Evolutionary conservation across 2,797 vertebrate species (phyloP), one percentile per base, ranked within the genome.

Genomic region (Malurus leucopterus): DNA sequence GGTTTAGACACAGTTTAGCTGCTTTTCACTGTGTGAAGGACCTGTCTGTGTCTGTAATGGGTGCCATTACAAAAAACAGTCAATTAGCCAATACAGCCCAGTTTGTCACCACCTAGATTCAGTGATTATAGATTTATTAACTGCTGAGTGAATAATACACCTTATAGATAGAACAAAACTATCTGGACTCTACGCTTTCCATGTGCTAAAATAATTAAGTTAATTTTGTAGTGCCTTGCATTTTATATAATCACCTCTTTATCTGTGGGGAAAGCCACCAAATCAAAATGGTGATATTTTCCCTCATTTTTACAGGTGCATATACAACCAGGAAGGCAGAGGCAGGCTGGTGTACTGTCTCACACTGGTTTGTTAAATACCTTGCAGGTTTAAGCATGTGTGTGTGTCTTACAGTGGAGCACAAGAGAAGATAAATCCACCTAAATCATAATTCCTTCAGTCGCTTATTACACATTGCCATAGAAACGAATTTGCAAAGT

Each of bases 401-500:
- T 34, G 4, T 73, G 29, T 20, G 24, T 62, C 21, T 46, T 65
- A 58, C 18, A 78, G 22, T 8, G 15, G 49, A 85, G 67, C 20
- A 44, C 9, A 50, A 78, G 11, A 13, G 43, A 73, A 75, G 63
- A 73, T 23, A 90, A 89, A 89, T n/a, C 75, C n/a, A 9, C 53
- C 9, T 75, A 70, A 81, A 78, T 69, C 34, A 24, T 61, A 72
- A 86, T 64, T 78, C 50, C 14, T 70, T 83, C 70, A 67, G 30
- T 54, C 36, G 81, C 29, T 75, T 87, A 74, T 88, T 72, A 57
- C 23, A 41, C 51, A 76, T 78, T 89, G 38, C 59, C 58, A 79
- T 70, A 81, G 70, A 84, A 91, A 89, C 16, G 2, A 34, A 70
- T 38, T 57, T 7, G 0, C 16, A 91, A 76, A 79, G 22, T 79